Conservation (phyloP, 2,888 invertebrate genomes). For the Andrena hattorfiana region DNA sequence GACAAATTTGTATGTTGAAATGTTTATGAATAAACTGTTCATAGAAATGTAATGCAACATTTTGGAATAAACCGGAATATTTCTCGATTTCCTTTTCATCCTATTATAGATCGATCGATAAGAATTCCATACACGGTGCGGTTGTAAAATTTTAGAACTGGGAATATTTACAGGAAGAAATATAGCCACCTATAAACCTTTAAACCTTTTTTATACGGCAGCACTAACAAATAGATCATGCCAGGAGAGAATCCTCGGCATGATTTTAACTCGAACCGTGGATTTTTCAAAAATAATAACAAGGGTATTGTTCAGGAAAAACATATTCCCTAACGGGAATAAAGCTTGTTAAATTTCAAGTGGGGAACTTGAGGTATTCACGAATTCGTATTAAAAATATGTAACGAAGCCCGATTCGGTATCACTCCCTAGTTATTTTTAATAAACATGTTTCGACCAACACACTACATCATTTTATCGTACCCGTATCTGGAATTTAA, state of each 20-base stretch:
- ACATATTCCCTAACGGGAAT: neutral
- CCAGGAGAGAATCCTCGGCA: neutral
- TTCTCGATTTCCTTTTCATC: conserved; percentile 13
- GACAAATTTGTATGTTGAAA: neutral
- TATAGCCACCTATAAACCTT: neutral
- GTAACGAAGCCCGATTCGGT: neutral
- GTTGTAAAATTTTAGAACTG: conserved; percentile 8
- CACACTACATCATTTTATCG: neutral
- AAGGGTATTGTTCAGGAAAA: neutral
- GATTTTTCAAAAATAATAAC: neutral
- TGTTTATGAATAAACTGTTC: neutral
- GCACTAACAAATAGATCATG: neutral
- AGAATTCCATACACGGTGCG: neutral
- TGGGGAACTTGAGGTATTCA: neutral
- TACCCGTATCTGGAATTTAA: neutral
- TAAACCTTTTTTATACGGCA: conserved; percentile 3
- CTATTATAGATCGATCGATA: conserved; percentile 7
- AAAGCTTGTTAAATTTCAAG: neutral
- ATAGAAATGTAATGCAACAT: neutral
- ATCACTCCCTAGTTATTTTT: conserved; percentile 32
- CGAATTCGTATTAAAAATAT: conserved; percentile 13
- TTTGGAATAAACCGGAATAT: conserved; percentile 5
- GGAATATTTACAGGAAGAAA: conserved; percentile 1
- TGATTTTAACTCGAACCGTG: neutral
- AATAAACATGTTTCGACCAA: conserved; percentile 10